Evolutionary conservation across 2,888 invertebrate species (phyloP).

Genomic region (Zygothrica quintamaculata): DNA sequence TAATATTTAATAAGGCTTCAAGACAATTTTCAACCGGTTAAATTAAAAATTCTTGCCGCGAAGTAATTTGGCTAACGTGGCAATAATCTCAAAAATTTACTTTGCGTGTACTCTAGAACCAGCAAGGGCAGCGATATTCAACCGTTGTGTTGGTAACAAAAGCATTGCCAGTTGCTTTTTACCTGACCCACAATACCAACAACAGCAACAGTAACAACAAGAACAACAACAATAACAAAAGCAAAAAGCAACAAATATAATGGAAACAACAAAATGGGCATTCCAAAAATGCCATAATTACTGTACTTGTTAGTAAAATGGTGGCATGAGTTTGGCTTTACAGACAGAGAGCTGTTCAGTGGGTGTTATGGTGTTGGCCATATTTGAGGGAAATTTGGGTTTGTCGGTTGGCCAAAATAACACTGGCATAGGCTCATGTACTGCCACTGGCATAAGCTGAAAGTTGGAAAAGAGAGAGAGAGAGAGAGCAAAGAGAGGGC

Average conservation of each 20-base stretch:
- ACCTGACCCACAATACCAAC: conserved; percentile 6
- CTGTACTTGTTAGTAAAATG: conserved; percentile 55
- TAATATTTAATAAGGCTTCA: conserved; percentile 30
- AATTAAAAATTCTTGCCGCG: conserved; percentile 73
- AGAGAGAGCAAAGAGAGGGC: background rate
- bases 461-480: background rate
- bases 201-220: background rate
- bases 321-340: conserved; percentile 2
- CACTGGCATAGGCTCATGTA: conserved; percentile 22
- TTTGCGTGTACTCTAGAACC: conserved; percentile 25
- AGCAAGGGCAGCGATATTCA: conserved; percentile 9
- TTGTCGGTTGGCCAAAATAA: conserved; percentile 72
- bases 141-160: conserved; percentile 44
- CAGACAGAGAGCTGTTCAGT: conserved; percentile 4
- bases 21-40: conserved; percentile 39
- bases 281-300: conserved; percentile 75
- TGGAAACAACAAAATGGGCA: conserved; percentile 36
- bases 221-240: no score
- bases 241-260: no score
- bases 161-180: conserved; percentile 23
- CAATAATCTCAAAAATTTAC: conserved; percentile 71
- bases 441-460: background rate
- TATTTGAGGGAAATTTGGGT: conserved; percentile 70
- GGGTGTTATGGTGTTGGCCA: conserved; percentile 38
- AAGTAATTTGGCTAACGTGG: conserved; percentile 71